Evolutionary conservation across 2,888 invertebrate genomes (phyloP).

Genomic region (Chironomus tentans): DNA sequence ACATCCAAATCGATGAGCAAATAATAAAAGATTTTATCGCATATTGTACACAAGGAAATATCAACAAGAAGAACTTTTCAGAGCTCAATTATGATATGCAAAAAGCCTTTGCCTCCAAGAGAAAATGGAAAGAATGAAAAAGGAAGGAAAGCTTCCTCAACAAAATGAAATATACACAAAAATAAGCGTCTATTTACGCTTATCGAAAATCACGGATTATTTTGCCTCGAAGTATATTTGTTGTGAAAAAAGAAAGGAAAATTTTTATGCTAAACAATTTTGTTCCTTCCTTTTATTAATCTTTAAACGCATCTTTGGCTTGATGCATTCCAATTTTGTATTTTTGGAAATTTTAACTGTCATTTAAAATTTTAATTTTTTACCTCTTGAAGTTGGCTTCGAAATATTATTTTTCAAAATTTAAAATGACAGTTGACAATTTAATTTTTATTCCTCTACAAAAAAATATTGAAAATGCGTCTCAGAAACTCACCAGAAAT

Average conservation of each 20-base stretch:
- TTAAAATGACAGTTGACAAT: too few species aligned
- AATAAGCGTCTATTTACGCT: neutral
- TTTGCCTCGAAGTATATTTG: constrained; percentile 9
- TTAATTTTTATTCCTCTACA: too few species aligned
- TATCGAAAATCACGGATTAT: constrained; percentile 17
- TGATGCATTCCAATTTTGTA: neutral
- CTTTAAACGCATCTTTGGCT: too few species aligned
- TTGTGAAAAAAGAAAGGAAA: neutral
- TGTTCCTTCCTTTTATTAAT: neutral
- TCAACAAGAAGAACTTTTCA: neutral
- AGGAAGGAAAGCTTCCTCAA: neutral
- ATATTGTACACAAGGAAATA: neutral
- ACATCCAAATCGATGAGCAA: too few species aligned
- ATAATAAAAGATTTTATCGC: too few species aligned
- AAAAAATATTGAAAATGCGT: too few species aligned
- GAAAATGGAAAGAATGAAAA: too few species aligned
- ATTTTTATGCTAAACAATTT: too few species aligned
- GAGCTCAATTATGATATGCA: neutral
- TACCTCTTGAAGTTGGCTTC: too few species aligned
- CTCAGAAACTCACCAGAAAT: too few species aligned
- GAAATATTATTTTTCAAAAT: too few species aligned
- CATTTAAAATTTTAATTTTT: neutral
- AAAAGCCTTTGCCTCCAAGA: neutral
- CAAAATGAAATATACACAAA: neutral
- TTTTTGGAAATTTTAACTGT: neutral